A percentile compares a stretch with the other conserved stretches of the same genome.
Conservation (phyloP, 2,888 invertebrate species). For the Iphiclides podalirius region DNA sequence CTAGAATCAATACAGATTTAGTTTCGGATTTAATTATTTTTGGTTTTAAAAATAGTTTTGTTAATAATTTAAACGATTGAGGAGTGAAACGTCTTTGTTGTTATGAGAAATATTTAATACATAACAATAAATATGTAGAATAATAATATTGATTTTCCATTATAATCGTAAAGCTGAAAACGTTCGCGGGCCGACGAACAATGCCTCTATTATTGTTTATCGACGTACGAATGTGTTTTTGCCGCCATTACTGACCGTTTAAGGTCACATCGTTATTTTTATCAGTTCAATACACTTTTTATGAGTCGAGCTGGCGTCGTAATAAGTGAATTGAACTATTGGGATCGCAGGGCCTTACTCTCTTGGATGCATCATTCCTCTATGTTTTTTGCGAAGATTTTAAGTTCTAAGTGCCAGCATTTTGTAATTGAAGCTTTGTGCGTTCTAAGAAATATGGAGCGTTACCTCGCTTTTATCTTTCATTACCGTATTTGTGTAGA, state of each 20-base stretch:
- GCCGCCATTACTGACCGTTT: constrained; percentile 33
- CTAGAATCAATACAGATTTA: too few relatives aligned
- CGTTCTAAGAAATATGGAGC: too few relatives aligned
- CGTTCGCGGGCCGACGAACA: constrained; percentile 12
- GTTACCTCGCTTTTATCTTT: too few relatives aligned
- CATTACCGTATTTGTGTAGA: too few relatives aligned
- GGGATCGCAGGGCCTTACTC: too few relatives aligned
- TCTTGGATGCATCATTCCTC: too few relatives aligned
- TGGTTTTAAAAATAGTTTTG: too few relatives aligned
- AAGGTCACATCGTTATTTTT: constrained; percentile 45
- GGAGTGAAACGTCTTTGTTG: too few relatives aligned
- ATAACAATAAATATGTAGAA: constrained; percentile 1
- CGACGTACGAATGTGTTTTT: constrained; percentile 19
- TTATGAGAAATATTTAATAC: too few relatives aligned
- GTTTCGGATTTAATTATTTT: too few relatives aligned
- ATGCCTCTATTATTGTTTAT: constrained; percentile 21
- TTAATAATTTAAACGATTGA: too few relatives aligned
- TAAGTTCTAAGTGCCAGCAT: constrained; percentile 3
- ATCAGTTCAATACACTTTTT: constrained; percentile 55
- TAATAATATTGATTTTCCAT: background rate
- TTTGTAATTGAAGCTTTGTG: constrained; percentile 8
- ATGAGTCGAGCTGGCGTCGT: constrained; percentile 38
- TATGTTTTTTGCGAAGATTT: too few relatives aligned
- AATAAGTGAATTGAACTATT: constrained; percentile 40
- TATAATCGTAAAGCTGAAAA: constrained; percentile 15